Evolutionary conservation across 2,888 invertebrate species (phyloP), one percentile per base, ranked within the genome.

Genomic region (Drosophila hamatofila): DNA sequence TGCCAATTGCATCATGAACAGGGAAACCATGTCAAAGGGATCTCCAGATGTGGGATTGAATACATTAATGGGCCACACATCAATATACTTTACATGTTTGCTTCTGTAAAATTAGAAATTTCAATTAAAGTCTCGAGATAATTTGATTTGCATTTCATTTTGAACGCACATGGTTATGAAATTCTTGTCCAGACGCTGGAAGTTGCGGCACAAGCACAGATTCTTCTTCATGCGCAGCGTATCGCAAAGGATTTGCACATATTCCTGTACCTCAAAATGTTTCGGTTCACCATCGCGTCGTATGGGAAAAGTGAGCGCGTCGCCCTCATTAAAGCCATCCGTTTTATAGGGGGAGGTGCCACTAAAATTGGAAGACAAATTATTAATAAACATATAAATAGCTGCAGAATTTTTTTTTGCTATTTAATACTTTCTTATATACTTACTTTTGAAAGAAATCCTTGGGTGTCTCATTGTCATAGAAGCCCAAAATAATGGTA

Each of bases 51-150:
- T 95, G 72, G 96, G 97, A 88, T 95, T 94, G 78, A 98, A 95
- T 79, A 98, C 95, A 92, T 99, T 98, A 2, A 98, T 96, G 2
- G 99, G 97, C 99, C 99, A 99, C 6, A 99, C 98, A 93, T 99
- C 99, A 66, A 99, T 98, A 93, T 96, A 97, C 79, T 95, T 95
- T 30, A 96, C 94, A 59, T 94, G 92, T 75, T 92, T 93, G 80
- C 92, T 93, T 64, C 92, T 92, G 69, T 30, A 63, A 57, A 48
- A 21, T 33, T 12, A 0, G 0, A 51, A 9, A 8, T 37, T 16
- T 8, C 2, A 6, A 6, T 16, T 2, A 16, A 8, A 9, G 1
- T 48, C 14, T 7, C 4, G 1, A 11, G 16, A 1, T 1, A 1
- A 3, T 2, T 2, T 33, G 2, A 14, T 27, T 58, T 39, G 8